Conservation (phyloP, 2,113 vertebrate species). For the Lanius collurio region DNA sequence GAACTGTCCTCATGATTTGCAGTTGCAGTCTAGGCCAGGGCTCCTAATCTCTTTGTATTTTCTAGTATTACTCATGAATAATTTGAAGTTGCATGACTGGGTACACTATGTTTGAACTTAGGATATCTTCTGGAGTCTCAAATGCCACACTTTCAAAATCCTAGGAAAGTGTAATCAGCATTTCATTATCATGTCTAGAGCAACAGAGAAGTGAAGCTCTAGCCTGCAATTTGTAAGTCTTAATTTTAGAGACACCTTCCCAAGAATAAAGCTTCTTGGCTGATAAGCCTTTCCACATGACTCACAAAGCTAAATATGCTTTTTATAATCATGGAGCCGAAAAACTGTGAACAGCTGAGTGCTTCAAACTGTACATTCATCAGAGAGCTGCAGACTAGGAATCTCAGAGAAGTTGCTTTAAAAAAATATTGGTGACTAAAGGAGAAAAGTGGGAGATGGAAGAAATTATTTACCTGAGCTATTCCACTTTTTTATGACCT, state of each 20-base stretch:
- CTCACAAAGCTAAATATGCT: neutral
- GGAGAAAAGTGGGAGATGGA: neutral
- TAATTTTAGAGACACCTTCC: neutral
- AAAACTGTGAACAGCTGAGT: neutral
- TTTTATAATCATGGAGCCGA: neutral
- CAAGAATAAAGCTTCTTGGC: constrained; percentile 19
- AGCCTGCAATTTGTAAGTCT: neutral
- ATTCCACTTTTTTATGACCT: neutral
- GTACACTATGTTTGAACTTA: neutral
- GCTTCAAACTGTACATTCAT: neutral
- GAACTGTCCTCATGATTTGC: neutral
- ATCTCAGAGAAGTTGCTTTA: neutral
- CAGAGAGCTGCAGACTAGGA: neutral
- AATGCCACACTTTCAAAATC: neutral
- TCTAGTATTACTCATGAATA: neutral
- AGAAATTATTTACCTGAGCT: neutral
- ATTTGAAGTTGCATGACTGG: neutral
- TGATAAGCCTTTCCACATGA: neutral
- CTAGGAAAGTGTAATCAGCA: neutral
- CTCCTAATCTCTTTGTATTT: neutral
- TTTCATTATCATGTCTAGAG: neutral
- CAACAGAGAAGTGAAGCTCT: neutral
- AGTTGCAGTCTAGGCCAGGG: neutral
- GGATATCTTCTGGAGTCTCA: neutral
- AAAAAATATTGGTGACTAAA: neutral